These are phyloP conservation scores for Zapornia atra DNA, from an alignment of 2,113 vertebrate genomes.

Conservation along the genomic window DNA sequence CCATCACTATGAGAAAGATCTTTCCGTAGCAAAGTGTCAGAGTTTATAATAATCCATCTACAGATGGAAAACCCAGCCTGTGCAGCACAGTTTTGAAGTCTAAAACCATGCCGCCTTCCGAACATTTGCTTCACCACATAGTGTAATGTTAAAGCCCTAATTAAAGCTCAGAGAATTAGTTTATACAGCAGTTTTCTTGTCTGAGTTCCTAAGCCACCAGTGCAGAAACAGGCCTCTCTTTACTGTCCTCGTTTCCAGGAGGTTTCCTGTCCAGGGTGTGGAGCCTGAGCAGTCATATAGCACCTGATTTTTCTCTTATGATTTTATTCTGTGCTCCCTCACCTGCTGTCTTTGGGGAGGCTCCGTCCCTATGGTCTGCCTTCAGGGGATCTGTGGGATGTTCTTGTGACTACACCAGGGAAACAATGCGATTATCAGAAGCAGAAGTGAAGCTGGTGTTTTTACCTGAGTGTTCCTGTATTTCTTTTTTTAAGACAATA, in stretches of 20 bases:
- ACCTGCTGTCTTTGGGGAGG: not conserved
- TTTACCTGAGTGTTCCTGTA: not conserved
- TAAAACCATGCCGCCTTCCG: not conserved
- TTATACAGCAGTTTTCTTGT: not conserved
- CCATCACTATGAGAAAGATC: accelerated
- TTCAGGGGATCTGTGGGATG: not conserved
- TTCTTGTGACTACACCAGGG: not conserved
- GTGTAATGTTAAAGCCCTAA: not conserved
- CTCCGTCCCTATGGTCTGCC: not conserved
- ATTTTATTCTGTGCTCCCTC: not conserved
- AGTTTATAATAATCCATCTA: not conserved
- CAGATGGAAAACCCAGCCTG: not conserved
- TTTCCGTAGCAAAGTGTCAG: not conserved
- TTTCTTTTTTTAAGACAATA: not conserved
- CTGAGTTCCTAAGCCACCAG: not conserved
- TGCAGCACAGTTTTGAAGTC: not conserved
- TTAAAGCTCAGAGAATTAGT: not conserved
- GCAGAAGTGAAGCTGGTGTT: not conserved
- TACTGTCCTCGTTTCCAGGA: not conserved
- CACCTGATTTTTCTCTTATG: not conserved
- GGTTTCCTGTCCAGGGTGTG: not conserved
- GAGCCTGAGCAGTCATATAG: accelerated
- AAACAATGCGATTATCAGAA: accelerated
- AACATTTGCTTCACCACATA: not conserved
- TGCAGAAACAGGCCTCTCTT: not conserved